A percentile compares a stretch with the other conserved stretches of the same genome.
Evolutionary conservation across 2,888 invertebrate species (phyloP).

Genomic region (Lochmaea crataegi): DNA sequence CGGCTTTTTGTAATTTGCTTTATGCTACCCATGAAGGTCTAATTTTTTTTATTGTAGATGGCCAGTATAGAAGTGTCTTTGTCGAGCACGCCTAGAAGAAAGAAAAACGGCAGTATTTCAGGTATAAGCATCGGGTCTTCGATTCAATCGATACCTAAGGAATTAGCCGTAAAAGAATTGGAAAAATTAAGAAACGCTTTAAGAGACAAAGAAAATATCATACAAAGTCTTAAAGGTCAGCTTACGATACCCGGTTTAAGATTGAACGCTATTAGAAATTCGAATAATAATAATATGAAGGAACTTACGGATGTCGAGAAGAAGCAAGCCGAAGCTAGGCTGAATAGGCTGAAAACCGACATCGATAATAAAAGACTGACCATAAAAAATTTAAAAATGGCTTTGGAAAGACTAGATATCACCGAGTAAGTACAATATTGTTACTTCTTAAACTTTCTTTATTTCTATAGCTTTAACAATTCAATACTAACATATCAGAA

Average conservation of each 20-base stretch:
- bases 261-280: constrained; percentile 40
- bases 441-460: no score
- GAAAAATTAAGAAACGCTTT: constrained; percentile 79
- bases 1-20: no score
- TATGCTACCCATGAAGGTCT: no score
- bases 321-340: constrained; percentile 71
- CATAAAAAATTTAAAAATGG: constrained; percentile 83
- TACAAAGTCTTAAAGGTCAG: constrained; percentile 80
- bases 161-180: constrained; percentile 70
- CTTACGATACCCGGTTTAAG: constrained; percentile 69
- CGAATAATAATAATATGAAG: constrained; percentile 56
- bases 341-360: constrained; percentile 73
- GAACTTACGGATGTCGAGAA: constrained; percentile 69
- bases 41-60: constrained; percentile 70
- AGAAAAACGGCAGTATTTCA: constrained; percentile 65
- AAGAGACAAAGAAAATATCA: constrained; percentile 84
- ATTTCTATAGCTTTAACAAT: no score
- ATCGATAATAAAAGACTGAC: constrained; percentile 82
- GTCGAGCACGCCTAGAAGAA: constrained; percentile 72
- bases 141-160: constrained; percentile 61
- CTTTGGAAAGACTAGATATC: constrained; percentile 85
- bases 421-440: constrained; percentile 78
- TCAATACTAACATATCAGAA: no score
- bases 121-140: constrained; percentile 58
- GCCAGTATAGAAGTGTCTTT: constrained; percentile 86